These are phyloP conservation scores for Papilio protenor DNA, from an alignment of 2,888 invertebrate species.

Conservation along the genomic window DNA sequence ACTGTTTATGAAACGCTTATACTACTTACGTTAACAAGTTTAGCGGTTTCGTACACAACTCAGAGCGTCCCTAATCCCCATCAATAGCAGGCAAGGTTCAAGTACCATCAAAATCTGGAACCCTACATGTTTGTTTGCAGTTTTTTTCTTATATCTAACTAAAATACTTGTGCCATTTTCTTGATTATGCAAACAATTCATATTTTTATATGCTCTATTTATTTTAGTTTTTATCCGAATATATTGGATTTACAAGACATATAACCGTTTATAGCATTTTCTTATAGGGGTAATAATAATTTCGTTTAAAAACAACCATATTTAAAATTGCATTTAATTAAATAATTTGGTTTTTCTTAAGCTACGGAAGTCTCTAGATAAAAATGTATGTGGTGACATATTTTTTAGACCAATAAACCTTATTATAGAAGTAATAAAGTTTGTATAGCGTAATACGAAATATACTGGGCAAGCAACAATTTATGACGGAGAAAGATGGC, in stretches of 20 bases:
- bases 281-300: too few species aligned
- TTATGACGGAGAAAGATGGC: constrained; percentile 37
- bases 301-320: too few species aligned
- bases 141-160: constrained; percentile 16
- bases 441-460: constrained; percentile 18
- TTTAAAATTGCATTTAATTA: too few species aligned
- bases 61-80: constrained; percentile 3
- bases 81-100: constrained; percentile 38
- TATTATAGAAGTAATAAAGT: constrained; percentile 21
- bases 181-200: not conserved
- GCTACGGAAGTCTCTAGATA: not conserved
- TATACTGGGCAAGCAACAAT: constrained; percentile 26
- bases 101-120: constrained; percentile 36
- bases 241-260: not conserved
- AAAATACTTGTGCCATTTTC: not conserved
- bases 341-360: too few species aligned
- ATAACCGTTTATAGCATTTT: too few species aligned
- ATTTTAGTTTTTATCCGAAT: not conserved
- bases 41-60: constrained; percentile 22
- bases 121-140: constrained; percentile 32
- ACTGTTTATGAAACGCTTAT: constrained; percentile 26
- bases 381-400: not conserved
- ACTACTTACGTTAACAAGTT: constrained; percentile 34
- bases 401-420: not conserved
- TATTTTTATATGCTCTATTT: not conserved